Base-by-base conservation (phyloP, 2,888 invertebrate genomes). In the Amphipoea lucens region DNA sequence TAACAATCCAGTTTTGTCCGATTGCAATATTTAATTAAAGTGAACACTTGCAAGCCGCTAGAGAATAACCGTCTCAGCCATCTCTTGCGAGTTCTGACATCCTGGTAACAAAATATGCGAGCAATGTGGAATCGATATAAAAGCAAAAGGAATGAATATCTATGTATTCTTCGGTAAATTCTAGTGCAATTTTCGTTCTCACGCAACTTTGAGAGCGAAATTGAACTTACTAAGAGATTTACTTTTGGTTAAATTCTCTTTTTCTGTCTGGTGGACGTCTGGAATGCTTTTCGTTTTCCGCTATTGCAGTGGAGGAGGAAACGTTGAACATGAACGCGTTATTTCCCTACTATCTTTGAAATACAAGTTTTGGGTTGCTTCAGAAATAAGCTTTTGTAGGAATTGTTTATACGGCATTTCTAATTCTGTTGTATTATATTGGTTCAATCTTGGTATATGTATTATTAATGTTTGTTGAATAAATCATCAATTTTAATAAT, bases 211-310 rank as follows among this genome's bases (percentile, higher is more conserved):
- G 74, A 81, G 82, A 85, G 40, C 82, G 86, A 88, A 85, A 85
- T 85, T 88, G 76, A 81, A 85, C 88, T 76, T 81, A 76, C 82
- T 63, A 85, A 88, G 81, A 85, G 88, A 85, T 88, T 88, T 85
- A 88, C 54, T 85, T 88, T 81, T 81, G 76, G 76, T 76, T 69
- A 85, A 81, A 85, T 85, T 85, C 88, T 88, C 88, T 81, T 88
- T 81, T 88, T 85, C 86, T 88, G 85, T 85, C 88, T 88, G 68
- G 67, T 72, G 71, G 76, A 81, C 71, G 86, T 85, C 74, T 81
- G 82, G 86, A 88, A 85, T 76, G 86, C 86, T 69, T 81, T 76
- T 76, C 82, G 70, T 85, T 85, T 85, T 72, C 82, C 86, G 66
- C 88, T 68, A 76, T 85, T 74, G 65, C 74, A 81, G 42, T 62